Conservation (phyloP, 2,113 vertebrate species). For the Procavia capensis region DNA sequence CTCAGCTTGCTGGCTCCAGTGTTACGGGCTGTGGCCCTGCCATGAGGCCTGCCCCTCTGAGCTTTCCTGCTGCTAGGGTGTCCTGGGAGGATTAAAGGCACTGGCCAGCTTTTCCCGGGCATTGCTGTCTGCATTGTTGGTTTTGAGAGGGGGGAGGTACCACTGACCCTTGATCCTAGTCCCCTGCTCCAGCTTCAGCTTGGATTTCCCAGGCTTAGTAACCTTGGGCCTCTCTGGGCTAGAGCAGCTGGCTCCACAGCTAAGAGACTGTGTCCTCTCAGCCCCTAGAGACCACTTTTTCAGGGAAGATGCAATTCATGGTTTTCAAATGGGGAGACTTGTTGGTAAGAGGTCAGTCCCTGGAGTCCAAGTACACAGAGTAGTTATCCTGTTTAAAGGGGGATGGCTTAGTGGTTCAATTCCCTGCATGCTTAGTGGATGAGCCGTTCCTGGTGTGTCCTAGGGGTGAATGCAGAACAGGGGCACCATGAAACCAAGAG, state of each 20-base stretch:
- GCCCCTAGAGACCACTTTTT: not conserved
- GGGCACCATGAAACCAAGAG: not conserved
- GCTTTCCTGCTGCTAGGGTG: not conserved
- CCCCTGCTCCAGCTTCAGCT: not conserved
- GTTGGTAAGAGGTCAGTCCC: not conserved
- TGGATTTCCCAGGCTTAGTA: not conserved
- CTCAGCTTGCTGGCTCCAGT: slow-evolving; percentile 60
- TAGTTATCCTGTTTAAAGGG: not conserved
- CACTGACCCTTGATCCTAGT: not conserved
- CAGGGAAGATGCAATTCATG: not conserved
- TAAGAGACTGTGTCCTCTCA: not conserved
- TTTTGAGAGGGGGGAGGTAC: not conserved
- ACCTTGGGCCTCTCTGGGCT: not conserved
- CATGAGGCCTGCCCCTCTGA: not conserved
- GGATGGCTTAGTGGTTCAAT: not conserved
- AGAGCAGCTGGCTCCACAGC: not conserved
- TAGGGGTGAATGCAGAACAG: not conserved
- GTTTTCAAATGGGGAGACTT: not conserved
- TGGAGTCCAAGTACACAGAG: not conserved
- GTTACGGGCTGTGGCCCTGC: slow-evolving; percentile 8
- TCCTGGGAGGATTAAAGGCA: slow-evolving; percentile 46
- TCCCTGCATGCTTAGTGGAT: not conserved
- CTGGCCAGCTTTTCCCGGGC: not conserved
- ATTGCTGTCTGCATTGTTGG: slow-evolving; percentile 22
- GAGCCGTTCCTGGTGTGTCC: not conserved